These are phyloP conservation scores for Andricus grossulariae DNA, from an alignment of 1,140 invertebrate species.

Conservation along the genomic window DNA sequence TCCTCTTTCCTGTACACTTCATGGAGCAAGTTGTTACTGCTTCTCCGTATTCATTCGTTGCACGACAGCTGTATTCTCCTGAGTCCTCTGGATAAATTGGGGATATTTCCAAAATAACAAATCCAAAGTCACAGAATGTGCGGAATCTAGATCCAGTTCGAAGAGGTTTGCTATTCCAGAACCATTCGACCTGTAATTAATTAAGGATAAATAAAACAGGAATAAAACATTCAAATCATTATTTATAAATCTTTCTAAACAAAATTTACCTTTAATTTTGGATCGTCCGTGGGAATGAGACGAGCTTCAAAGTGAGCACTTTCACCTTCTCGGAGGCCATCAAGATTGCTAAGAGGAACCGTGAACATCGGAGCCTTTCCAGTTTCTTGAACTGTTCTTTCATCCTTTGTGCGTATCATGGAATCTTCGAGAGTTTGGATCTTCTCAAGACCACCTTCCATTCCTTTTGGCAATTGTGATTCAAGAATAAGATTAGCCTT, in stretches of 20 bases:
- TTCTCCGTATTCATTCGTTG: constrained; percentile 93
- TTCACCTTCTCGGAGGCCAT: constrained; percentile 91
- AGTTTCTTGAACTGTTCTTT: constrained; percentile 82
- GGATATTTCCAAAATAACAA: constrained; percentile 94
- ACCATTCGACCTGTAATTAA: constrained; percentile 89
- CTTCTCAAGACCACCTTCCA: constrained; percentile 94
- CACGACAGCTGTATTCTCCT: constrained; percentile 94
- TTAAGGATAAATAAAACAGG: background rate
- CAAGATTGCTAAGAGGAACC: constrained; percentile 90
- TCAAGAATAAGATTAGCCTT: constrained; percentile 95
- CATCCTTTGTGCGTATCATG: constrained; percentile 83
- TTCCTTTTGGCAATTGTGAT: constrained; percentile 94
- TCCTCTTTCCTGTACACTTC: constrained; percentile 93
- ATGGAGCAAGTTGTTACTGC: constrained; percentile 94
- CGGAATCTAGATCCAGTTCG: constrained; percentile 93
- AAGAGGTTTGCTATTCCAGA: constrained; percentile 93
- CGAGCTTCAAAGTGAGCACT: constrained; percentile 96
- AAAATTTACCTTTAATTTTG: constrained; percentile 86
- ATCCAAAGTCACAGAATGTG: constrained; percentile 96
- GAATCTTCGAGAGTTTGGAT: constrained; percentile 95
- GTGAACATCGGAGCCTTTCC: constrained; percentile 94
- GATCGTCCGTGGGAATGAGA: constrained; percentile 94
- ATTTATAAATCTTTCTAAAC: constrained; percentile 39
- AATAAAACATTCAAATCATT: constrained; percentile 41
- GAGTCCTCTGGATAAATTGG: constrained; percentile 96